phyloP scores from a whole-genome alignment of 2,113 vertebrate genomes.

The Ceyx cyanopectus region DNA sequence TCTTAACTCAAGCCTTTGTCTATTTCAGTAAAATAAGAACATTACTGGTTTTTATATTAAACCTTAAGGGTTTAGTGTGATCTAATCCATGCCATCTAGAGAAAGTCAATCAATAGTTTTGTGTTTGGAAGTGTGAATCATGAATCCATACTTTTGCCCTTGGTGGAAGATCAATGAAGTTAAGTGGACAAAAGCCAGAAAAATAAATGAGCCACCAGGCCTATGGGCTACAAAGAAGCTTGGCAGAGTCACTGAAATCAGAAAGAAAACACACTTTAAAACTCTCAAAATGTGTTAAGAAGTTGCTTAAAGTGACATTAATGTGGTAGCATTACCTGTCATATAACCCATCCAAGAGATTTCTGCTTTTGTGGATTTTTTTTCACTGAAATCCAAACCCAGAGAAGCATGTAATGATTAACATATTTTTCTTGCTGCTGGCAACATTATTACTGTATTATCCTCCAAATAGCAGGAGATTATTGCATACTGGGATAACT shows the following conservation, averaged over 20 bases:
- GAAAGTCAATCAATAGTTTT: neutral
- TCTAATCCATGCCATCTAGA: neutral
- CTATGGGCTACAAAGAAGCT: neutral
- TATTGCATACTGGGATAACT: neutral
- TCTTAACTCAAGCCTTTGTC: neutral
- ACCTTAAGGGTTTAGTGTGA: neutral
- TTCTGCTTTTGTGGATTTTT: neutral
- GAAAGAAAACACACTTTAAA: neutral
- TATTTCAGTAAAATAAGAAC: neutral
- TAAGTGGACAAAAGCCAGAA: constrained; percentile 6
- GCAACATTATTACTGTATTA: neutral
- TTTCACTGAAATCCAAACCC: neutral
- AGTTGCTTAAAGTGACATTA: neutral
- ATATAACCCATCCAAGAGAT: neutral
- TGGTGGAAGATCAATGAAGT: neutral
- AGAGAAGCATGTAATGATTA: neutral
- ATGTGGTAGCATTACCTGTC: neutral
- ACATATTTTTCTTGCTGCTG: neutral
- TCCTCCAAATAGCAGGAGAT: neutral
- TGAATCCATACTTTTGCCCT: neutral
- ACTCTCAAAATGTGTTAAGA: neutral
- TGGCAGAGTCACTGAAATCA: neutral
- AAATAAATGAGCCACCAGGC: neutral
- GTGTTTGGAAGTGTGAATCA: neutral
- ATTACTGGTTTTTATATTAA: neutral